A percentile compares a stretch with the other conserved stretches of the same genome.
phyloP scores from a whole-genome alignment of 1,140 invertebrate species.

The Aphelenchoides avenae region DNA sequence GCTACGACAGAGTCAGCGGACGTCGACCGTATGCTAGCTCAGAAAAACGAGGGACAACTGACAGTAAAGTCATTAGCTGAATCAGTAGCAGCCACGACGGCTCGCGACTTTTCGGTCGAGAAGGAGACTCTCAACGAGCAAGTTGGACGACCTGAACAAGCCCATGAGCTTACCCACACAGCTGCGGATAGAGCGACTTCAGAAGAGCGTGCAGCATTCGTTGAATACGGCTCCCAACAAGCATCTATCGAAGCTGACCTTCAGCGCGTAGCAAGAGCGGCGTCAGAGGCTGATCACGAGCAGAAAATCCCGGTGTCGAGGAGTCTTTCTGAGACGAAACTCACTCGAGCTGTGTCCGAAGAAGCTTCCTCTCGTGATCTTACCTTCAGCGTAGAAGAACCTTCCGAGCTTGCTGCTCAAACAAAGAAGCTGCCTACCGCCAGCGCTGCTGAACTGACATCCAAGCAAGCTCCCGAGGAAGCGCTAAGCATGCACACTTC shows the following conservation, averaged over 20 bases:
- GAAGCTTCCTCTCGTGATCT: no score
- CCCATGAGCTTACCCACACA: neutral
- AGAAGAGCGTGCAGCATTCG: neutral
- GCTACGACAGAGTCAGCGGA: no score
- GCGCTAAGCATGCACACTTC: no score
- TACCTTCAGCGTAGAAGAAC: neutral
- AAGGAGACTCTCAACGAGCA: neutral
- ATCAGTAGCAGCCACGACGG: neutral
- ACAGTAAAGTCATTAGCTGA: no score
- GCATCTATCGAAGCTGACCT: neutral
- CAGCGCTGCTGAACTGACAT: no score
- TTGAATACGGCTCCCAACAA: neutral
- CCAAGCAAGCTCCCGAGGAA: no score
- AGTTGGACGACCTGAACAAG: neutral
- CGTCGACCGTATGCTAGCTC: no score
- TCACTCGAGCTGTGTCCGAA: neutral
- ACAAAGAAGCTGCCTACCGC: no score
- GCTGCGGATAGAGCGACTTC: neutral
- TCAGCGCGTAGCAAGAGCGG: neutral
- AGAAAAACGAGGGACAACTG: no score
- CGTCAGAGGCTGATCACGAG: neutral
- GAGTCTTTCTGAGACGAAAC: neutral
- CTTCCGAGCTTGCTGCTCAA: neutral
- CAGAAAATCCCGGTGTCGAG: neutral
- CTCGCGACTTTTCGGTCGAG: neutral